Evolutionary conservation across 2,113 vertebrate species (phyloP), one percentile per base, ranked within the genome.

Genomic region (Mesitornis unicolor): DNA sequence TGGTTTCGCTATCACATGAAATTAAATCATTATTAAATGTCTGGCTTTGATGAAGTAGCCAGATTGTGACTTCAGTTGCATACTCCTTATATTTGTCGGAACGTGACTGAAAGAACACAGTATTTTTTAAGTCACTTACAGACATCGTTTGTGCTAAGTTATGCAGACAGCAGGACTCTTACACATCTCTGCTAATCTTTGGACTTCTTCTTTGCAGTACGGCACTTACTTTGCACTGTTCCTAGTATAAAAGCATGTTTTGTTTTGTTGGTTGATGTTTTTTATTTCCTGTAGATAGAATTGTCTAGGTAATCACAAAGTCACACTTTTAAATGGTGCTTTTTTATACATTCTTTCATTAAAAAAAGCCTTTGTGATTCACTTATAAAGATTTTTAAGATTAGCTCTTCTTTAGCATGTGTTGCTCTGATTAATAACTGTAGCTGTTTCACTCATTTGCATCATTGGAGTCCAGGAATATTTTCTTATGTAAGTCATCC

Each of bases 391-490:
- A 80, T 50, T 94, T 92, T 91, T 85, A 87, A 93, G 76, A 85
- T 82, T 90, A 94, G 91, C 83, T 92, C 63, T 90, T 92, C 89
- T 91, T 92, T 84, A 78, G 77, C 87, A 93, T 75, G 61, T 94
- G 84, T 89, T 93, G 68, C 79, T 89, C 92, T 82, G 84, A 84
- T 94, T 89, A 94, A 87, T 97, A 95, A 51, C 74, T 87, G 68
- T 84, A 89, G 60, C 86, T 84, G 38, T 78, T 77, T 95, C 94
- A 95, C 65, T 91, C 77, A 87, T 93, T 94, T 76, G 70, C 76
- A 89, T 84, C 76, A 76, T 59, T 81, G 56, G 80, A 87, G 28
- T 57, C 79, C 61, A 90, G 84, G 93, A 95, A 82, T 94, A 94
- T 93, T 92, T 90, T 84, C 91, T 92, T 95, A 89, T 45, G 11